Conservation (phyloP, 2,113 vertebrate species). For the Amphilophus citrinellus region DNA sequence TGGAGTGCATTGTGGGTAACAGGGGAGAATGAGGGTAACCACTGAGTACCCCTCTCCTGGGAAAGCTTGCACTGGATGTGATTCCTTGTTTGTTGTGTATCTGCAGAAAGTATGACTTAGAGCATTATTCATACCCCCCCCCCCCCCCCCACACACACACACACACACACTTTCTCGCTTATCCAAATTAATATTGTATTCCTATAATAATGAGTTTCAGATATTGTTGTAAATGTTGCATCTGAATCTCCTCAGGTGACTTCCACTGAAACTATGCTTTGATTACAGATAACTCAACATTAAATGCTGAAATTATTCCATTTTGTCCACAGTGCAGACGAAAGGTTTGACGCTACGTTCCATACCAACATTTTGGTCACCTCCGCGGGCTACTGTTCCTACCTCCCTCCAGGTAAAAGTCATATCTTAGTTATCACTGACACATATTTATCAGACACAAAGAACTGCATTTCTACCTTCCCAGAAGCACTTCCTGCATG, state of each 20-base stretch:
- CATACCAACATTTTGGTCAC: conserved; percentile 93
- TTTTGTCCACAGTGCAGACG: conserved; percentile 88
- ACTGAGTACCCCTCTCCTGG: conserved; percentile 33
- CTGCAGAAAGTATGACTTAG: conserved; percentile 8
- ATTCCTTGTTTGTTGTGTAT: not conserved
- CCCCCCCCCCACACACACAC: no score
- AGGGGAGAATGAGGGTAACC: conserved; percentile 28
- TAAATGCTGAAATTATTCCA: conserved; percentile 4
- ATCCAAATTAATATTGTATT: not conserved
- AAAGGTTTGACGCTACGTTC: conserved; percentile 93
- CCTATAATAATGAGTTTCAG: not conserved
- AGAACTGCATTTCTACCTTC: not conserved
- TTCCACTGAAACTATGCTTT: not conserved
- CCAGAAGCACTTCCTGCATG: not conserved
- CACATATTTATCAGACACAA: not conserved
- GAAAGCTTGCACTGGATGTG: conserved; percentile 14
- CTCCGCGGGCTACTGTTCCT: conserved; percentile 87
- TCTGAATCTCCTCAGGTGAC: not conserved
- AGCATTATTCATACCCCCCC: conserved; percentile 6
- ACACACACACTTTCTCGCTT: not conserved
- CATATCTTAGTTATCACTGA: not conserved
- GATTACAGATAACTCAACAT: not conserved
- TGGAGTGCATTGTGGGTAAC: conserved; percentile 19
- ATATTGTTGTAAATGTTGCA: not conserved
- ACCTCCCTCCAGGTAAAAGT: conserved; percentile 92